Base-by-base conservation (phyloP, 2,888 invertebrate species). In the Drosophila prolongata region DNA sequence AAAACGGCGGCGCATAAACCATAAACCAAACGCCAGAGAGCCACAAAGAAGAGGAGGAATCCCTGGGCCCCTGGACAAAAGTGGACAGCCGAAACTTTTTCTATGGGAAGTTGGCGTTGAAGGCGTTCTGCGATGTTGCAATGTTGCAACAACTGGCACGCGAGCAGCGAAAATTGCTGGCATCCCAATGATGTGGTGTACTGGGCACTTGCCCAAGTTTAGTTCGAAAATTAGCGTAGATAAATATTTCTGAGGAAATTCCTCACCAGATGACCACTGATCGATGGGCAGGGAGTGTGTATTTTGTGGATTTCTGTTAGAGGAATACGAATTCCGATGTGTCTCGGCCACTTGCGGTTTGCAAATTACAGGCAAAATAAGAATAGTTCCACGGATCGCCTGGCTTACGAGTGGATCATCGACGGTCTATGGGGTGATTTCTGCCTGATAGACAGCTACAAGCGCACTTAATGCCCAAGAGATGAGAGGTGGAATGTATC, bases 1-100 rank as follows among this genome's bases (percentile, higher is more conserved):
- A 82, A 89, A 87, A 80, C 89, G 87, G 85, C 89, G 89, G 78
- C 77, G 80, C 89, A 89, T 82, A 89, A 88, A 78, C 89, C 85
- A 85, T 85, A 89, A 85, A 83, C 83, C 83, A 83, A 85, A 85
- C 89, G 85, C 89, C 55, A 56, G 55, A 67, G 47, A 47, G 47
- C 34, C 34, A 47, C 47, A 34, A 34, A 34, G 47, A 47, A 34
- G 47, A 34, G 35, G 9, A 10, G 47, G 47, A 30, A 47, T 43
- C 27, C 13, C 44, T 69, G 67, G 57, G 44, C 56, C 49, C 35
- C 13, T 57, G 44, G 56, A 35, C 24, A 19, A 53, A 57, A 35
- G 35, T n/a, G 60, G 46, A 52, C 46, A 61, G 56, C 49, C 44
- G 44, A 52, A 56, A 54, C 60, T 40, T 40, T 30, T 58, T 58